phyloP scores from a whole-genome alignment of 2,888 invertebrate species.

The Ichneumon xanthorius region DNA sequence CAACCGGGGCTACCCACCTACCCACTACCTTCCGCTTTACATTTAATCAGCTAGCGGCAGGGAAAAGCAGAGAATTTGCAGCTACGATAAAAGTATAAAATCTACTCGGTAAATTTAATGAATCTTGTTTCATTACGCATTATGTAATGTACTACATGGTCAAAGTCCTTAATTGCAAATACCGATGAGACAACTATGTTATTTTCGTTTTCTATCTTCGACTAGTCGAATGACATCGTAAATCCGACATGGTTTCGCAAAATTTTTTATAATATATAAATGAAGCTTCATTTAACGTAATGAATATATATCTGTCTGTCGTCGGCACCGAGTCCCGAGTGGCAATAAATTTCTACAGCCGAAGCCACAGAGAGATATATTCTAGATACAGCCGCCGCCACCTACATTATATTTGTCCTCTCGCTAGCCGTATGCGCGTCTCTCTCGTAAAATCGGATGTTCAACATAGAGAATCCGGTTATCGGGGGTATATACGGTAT shows the following conservation, averaged over 20 bases:
- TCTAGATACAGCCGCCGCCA: background rate
- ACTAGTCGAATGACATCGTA: background rate
- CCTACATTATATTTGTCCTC: constrained; percentile 48
- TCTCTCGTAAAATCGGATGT: constrained; percentile 52
- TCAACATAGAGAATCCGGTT: constrained; percentile 40
- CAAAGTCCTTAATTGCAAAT: constrained; percentile 40
- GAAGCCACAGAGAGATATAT: constrained; percentile 18
- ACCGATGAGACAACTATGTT: background rate
- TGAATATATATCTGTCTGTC: constrained; percentile 37
- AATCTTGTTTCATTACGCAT: constrained; percentile 22
- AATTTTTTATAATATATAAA: background rate
- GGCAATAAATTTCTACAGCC: constrained; percentile 54
- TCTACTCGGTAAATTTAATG: constrained; percentile 62
- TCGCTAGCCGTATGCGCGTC: constrained; percentile 35
- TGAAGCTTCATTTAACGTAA: constrained; percentile 22
- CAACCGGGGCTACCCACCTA: constrained; percentile 19
- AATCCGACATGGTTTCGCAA: background rate
- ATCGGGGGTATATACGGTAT: constrained; percentile 44
- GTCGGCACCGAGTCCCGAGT: constrained; percentile 32
- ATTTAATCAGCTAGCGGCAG: constrained; percentile 19
- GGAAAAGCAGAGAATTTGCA: constrained; percentile 18
- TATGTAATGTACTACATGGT: constrained; percentile 40
- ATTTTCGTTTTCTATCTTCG: background rate
- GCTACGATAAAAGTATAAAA: constrained; percentile 29
- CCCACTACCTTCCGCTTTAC: constrained; percentile 56